phyloP scores from a whole-genome alignment of 2,888 invertebrate species.

The Trissolcus brochymenae region DNA sequence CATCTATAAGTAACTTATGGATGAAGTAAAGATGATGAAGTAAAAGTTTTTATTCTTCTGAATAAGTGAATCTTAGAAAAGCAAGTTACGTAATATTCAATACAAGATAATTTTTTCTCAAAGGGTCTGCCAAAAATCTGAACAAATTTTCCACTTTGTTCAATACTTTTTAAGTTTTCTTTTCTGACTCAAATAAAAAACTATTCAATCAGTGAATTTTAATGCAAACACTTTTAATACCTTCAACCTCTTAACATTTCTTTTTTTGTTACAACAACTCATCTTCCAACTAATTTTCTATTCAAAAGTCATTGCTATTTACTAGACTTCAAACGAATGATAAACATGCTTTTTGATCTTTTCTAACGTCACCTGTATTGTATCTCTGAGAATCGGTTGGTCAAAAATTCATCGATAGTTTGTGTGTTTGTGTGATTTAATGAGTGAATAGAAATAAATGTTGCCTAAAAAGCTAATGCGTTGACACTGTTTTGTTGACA shows the following conservation, averaged over 20 bases:
- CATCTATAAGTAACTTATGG: no score
- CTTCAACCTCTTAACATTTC: background rate
- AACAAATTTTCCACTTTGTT: no score
- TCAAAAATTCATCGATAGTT: slow-evolving; percentile 14
- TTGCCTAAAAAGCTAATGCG: slow-evolving; percentile 24
- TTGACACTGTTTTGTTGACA: slow-evolving; percentile 32
- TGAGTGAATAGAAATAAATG: slow-evolving; percentile 6
- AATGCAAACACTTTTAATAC: no score
- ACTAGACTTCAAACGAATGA: slow-evolving; percentile 2
- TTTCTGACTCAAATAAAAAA: no score
- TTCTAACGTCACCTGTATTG: background rate
- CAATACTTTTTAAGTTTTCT: no score
- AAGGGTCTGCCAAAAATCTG: no score
- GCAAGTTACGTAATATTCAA: no score
- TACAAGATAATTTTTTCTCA: no score
- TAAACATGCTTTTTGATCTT: background rate
- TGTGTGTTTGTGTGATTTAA: slow-evolving; percentile 1
- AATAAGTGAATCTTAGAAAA: no score
- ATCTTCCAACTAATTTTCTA: background rate
- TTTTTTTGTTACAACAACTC: background rate
- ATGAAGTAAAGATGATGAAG: no score
- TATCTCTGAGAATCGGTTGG: background rate
- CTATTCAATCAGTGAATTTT: no score
- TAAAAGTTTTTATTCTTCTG: no score
- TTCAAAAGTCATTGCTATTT: background rate